These are phyloP conservation scores for Polylopha cassiicola DNA, from an alignment of 2,888 invertebrate genomes.

Conservation along the genomic window DNA sequence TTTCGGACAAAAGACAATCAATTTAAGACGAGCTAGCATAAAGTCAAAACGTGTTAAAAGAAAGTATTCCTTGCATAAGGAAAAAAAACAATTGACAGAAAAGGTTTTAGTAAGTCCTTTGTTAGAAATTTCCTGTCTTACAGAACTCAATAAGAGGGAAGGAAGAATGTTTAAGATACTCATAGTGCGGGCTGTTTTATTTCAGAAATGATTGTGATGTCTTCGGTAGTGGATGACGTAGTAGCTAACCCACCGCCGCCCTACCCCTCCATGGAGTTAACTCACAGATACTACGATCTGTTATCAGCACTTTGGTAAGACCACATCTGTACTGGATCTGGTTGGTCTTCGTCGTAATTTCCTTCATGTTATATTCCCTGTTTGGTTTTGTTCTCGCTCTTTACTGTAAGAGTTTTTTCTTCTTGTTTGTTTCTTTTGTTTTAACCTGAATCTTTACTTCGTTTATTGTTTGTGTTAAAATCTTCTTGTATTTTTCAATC, in stretches of 20 bases:
- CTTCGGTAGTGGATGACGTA: conserved; percentile 53
- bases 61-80: too few relatives aligned
- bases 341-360: conserved; percentile 13
- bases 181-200: conserved; percentile 36
- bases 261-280: conserved; percentile 50
- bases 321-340: conserved; percentile 1
- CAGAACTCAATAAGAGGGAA: conserved; percentile 2
- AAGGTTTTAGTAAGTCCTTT: too few relatives aligned
- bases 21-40: too few relatives aligned
- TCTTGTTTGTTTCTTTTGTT: conserved; percentile 19
- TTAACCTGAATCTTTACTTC: conserved; percentile 8
- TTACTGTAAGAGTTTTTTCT: conserved; percentile 1
- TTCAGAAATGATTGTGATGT: conserved; percentile 65
- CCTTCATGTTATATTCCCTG: conserved; percentile 1
- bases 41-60: too few relatives aligned
- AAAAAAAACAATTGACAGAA: too few relatives aligned
- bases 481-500: conserved; percentile 11
- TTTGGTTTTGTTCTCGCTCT: conserved; percentile 7
- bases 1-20: too few relatives aligned
- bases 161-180: too few relatives aligned
- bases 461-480: conserved; percentile 10
- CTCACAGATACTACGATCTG: conserved; percentile 59
- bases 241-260: conserved; percentile 45
- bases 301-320: conserved; percentile 63
- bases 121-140: too few relatives aligned